Conservation (phyloP, 1,140 invertebrate species). For the Bombus huntii region DNA sequence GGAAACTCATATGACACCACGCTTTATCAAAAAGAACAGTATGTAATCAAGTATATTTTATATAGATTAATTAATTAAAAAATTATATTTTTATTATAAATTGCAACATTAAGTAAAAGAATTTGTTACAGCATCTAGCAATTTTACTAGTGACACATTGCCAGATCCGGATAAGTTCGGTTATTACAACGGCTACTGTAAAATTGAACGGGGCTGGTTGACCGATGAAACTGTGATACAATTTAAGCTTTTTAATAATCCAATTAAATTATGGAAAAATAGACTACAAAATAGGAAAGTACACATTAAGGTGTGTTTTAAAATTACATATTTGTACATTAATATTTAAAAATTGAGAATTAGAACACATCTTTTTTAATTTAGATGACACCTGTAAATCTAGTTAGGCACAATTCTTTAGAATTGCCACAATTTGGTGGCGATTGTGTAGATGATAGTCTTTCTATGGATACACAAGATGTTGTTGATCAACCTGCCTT, state of each 20-base stretch:
- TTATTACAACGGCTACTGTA: conserved; percentile 84
- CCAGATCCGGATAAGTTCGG: conserved; percentile 86
- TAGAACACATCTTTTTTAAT: conserved; percentile 59
- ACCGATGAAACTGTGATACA: conserved; percentile 93
- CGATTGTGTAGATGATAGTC: conserved; percentile 82
- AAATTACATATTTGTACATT: not conserved
- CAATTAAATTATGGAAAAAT: conserved; percentile 92
- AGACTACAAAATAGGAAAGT: conserved; percentile 88
- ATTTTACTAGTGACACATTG: conserved; percentile 69
- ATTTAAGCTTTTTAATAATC: conserved; percentile 92
- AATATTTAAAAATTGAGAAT: conserved; percentile 19
- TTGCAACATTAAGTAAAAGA: not conserved
- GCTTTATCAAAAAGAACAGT: conserved; percentile 84
- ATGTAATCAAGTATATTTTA: conserved; percentile 50
- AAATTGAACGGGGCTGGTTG: conserved; percentile 93
- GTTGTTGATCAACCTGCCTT: conserved; percentile 81
- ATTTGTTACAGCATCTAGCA: conserved; percentile 74
- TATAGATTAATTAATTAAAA: no score
- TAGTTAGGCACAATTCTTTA: conserved; percentile 84
- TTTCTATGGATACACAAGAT: conserved; percentile 84
- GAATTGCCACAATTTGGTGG: conserved; percentile 79
- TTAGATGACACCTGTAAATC: conserved; percentile 90
- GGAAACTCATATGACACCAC: conserved; percentile 91
- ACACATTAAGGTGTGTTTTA: conserved; percentile 84
- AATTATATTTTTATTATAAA: not conserved